Percentiles rank a stretch among this genome's conserved stretches.
These are phyloP conservation scores for Rhinoderma darwinii DNA, from an alignment of 2,113 vertebrate genomes.

Conservation along the genomic window DNA sequence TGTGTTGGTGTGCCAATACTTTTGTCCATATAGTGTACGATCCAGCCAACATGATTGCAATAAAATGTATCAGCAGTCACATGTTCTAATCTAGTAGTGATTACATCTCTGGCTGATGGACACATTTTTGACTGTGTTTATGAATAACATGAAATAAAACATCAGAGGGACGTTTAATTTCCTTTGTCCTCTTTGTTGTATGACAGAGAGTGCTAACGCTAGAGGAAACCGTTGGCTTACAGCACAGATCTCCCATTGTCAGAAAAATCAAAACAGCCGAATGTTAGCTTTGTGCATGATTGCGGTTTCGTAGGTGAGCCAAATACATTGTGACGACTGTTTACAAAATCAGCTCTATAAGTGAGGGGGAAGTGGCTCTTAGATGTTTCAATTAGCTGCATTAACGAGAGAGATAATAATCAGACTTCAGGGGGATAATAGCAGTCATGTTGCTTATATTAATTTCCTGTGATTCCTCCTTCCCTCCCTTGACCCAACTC, in stretches of 20 bases:
- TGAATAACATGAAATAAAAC: conserved; percentile 35
- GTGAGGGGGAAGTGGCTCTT: conserved; percentile 30
- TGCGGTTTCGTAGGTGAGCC: conserved; percentile 3
- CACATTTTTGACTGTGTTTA: conserved; percentile 41
- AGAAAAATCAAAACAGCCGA: conserved; percentile 31
- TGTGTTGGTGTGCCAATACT: too few relatives aligned
- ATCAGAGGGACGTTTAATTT: conserved; percentile 36
- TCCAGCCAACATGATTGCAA: not conserved
- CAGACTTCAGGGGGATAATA: not conserved
- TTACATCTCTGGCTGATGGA: conserved; percentile 17
- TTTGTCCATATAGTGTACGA: too few relatives aligned
- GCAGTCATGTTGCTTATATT: not conserved
- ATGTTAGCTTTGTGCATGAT: conserved; percentile 31
- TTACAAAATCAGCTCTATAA: conserved; percentile 36
- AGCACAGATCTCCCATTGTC: conserved; percentile 5
- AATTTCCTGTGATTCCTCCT: conserved; percentile 20
- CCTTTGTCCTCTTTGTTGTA: conserved; percentile 37
- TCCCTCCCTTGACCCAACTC: conserved; percentile 4
- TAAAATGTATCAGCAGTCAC: not conserved
- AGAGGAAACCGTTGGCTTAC: not conserved
- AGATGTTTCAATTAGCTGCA: conserved; percentile 30
- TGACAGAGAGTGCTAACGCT: conserved; percentile 19
- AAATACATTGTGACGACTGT: conserved; percentile 39
- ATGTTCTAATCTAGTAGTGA: not conserved
- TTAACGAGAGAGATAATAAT: conserved; percentile 25